Evolutionary conservation across 2,113 vertebrate species (phyloP).

Genomic region (Bujurquina vittata): DNA sequence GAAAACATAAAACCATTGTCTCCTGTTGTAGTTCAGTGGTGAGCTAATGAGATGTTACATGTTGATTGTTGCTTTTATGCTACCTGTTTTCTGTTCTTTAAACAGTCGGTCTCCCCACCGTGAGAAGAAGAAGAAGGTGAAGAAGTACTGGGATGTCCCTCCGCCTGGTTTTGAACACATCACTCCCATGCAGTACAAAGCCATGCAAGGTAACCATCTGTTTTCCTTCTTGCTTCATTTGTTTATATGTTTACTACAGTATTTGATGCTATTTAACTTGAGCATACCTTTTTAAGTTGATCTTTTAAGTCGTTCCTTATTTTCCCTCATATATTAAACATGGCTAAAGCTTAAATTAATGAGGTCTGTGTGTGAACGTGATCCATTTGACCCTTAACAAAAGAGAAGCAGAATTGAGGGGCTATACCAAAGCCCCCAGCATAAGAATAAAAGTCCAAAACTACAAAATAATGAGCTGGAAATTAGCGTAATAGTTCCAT

Average conservation of each 20-base stretch:
- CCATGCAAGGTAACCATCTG: slow-evolving; percentile 88
- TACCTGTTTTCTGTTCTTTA: slow-evolving; percentile 1
- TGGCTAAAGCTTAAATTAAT: too few species aligned
- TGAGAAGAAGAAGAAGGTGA: slow-evolving; percentile 93
- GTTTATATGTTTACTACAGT: not conserved
- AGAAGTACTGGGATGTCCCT: slow-evolving; percentile 94
- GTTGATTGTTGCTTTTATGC: not conserved
- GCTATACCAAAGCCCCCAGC: not conserved
- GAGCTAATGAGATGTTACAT: not conserved
- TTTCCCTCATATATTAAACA: too few species aligned
- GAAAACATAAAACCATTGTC: not conserved
- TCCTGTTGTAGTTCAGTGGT: slow-evolving; percentile 8
- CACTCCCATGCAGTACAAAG: slow-evolving; percentile 96
- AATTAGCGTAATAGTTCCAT: not conserved
- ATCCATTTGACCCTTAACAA: not conserved
- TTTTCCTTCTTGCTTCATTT: not conserved
- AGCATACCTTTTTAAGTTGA: not conserved
- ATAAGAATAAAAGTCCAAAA: not conserved
- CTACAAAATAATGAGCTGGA: not conserved
- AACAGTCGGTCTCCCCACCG: slow-evolving; percentile 88
- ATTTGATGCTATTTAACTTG: not conserved
- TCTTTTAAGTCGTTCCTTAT: not conserved
- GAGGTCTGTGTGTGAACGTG: not conserved
- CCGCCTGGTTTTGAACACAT: slow-evolving; percentile 93
- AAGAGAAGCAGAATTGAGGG: not conserved